Evolutionary conservation across 2,797 vertebrate species (phyloP).

Genomic region (Platalea minor): DNA sequence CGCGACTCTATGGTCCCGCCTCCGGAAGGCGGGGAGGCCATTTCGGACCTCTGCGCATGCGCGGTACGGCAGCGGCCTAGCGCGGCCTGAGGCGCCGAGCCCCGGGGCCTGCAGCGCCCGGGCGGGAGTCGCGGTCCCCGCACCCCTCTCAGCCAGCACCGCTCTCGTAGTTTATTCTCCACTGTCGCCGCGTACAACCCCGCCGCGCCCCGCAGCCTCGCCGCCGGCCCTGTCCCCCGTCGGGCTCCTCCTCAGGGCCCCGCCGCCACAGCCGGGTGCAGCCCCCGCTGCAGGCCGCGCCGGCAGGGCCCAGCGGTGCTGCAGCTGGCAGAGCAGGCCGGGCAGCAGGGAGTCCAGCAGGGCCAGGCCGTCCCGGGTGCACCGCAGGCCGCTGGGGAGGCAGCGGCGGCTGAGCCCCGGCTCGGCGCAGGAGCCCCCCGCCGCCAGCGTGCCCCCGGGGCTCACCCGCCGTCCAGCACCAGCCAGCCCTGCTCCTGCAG

Average conservation of each 20-base stretch:
- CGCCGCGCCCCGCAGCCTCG: not conserved
- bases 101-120: no score
- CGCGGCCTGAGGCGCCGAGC: no score
- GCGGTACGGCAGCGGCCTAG: no score
- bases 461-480: constrained; percentile 84
- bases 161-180: no score
- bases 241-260: not conserved
- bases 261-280: accelerated
- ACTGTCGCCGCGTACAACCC: no score
- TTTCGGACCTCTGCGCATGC: no score
- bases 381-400: constrained; percentile 83
- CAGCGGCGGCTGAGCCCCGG: not conserved
- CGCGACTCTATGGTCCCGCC: not conserved
- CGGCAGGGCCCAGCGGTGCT: constrained; percentile 61
- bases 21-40: no score
- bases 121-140: no score
- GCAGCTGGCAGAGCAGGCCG: constrained; percentile 80
- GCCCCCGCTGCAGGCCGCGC: no score
- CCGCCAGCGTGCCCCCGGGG: accelerated
- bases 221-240: not conserved
- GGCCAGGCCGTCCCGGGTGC: constrained; percentile 86
- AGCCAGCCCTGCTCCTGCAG: constrained; percentile 75
- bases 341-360: constrained; percentile 88
- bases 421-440: accelerated
- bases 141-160: not conserved